These are phyloP conservation scores for Parelbella ahira DNA, from an alignment of 2,888 invertebrate genomes.

Conservation along the genomic window DNA sequence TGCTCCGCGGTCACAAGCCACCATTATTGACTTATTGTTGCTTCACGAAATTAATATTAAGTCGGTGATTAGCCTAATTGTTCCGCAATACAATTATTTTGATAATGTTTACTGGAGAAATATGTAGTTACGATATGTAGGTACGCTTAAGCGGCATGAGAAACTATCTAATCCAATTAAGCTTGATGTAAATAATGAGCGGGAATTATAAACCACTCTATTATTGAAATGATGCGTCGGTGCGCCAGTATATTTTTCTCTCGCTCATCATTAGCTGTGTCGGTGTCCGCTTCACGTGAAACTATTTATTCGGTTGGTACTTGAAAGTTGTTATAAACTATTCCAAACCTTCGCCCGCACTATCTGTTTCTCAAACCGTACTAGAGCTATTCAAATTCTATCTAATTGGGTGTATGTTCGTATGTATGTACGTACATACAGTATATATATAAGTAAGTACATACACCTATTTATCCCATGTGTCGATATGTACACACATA, in stretches of 20 bases:
- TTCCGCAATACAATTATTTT: constrained; percentile 12
- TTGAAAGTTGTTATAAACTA: too few species aligned
- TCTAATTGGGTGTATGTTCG: too few species aligned
- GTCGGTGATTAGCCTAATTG: constrained; percentile 6
- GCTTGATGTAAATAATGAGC: constrained; percentile 47
- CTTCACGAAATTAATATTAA: constrained; percentile 13
- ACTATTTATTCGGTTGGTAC: constrained; percentile 41
- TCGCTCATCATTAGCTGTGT: constrained; percentile 43
- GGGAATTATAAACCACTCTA: constrained; percentile 55
- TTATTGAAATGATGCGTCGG: constrained; percentile 65
- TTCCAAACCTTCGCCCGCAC: too few species aligned
- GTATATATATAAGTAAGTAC: too few species aligned
- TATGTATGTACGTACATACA: too few species aligned
- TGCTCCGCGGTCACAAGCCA: constrained; percentile 18
- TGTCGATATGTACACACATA: too few species aligned
- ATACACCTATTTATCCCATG: too few species aligned
- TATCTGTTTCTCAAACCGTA: too few species aligned
- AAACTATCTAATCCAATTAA: constrained; percentile 57
- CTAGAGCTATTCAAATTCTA: too few species aligned
- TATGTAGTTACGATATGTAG: neutral
- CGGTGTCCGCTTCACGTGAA: constrained; percentile 35
- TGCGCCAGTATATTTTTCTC: constrained; percentile 40
- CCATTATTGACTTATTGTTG: constrained; percentile 18
- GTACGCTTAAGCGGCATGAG: constrained; percentile 40
- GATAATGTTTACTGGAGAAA: constrained; percentile 2